These are phyloP conservation scores for Tipula lateralis DNA, from an alignment of 2,888 invertebrate genomes.

Conservation along the genomic window DNA sequence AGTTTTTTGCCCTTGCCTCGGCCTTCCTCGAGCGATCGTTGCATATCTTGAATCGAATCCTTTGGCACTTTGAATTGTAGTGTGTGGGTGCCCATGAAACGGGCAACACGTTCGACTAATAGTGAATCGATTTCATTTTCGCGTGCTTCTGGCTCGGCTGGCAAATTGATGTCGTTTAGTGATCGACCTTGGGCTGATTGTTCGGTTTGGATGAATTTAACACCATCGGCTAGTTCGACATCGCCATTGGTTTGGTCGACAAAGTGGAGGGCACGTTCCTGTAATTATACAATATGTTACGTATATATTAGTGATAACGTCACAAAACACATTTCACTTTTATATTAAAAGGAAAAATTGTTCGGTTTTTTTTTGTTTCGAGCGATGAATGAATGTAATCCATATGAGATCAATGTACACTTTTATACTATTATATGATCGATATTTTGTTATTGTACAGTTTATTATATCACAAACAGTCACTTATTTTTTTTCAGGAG, in stretches of 20 bases:
- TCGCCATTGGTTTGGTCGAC: slow-evolving; percentile 60
- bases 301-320: neutral
- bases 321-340: neutral
- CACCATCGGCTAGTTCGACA: slow-evolving; percentile 60
- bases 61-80: slow-evolving; percentile 76
- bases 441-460: neutral
- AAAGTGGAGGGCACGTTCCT: slow-evolving; percentile 67
- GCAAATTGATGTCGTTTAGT: slow-evolving; percentile 61
- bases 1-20: slow-evolving; percentile 75
- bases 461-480: neutral
- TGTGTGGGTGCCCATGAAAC: slow-evolving; percentile 72
- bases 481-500: neutral
- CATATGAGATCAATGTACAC: neutral
- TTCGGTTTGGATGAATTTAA: slow-evolving; percentile 55
- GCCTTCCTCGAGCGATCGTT: slow-evolving; percentile 77
- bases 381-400: neutral
- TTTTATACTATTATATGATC: neutral
- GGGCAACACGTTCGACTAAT: slow-evolving; percentile 67
- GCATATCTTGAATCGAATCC: slow-evolving; percentile 65
- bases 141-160: slow-evolving; percentile 66
- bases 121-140: slow-evolving; percentile 69
- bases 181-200: slow-evolving; percentile 54
- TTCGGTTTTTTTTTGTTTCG: neutral
- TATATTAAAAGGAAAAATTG: neutral
- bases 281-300: slow-evolving; percentile 43